phyloP scores from a whole-genome alignment of 2,113 vertebrate species.

The Monopterus albus region DNA sequence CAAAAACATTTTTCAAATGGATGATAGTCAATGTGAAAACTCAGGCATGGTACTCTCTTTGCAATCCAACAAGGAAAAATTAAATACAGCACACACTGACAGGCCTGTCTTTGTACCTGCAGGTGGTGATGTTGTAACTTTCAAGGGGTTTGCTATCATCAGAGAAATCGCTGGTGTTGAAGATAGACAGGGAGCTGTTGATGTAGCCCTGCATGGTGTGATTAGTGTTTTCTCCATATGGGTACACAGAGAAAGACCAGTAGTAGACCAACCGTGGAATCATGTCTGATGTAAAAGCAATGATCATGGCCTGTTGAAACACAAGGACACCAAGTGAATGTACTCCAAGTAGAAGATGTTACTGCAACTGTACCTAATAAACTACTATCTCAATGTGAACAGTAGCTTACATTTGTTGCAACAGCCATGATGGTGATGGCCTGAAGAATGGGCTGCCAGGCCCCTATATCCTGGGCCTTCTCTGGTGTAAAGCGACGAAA shows the following conservation, averaged over 20 bases:
- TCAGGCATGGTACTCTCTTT: too few relatives aligned
- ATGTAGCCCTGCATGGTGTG: constrained; percentile 93
- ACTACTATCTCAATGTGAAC: neutral
- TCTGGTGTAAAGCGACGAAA: constrained; percentile 90
- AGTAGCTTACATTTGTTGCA: constrained; percentile 89
- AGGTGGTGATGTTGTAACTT: constrained; percentile 74
- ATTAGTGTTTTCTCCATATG: constrained; percentile 79
- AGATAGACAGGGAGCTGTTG: constrained; percentile 90
- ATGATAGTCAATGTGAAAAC: too few relatives aligned
- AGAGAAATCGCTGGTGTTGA: constrained; percentile 84
- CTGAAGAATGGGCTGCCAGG: constrained; percentile 96
- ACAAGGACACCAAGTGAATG: neutral
- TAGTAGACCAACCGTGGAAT: constrained; percentile 95
- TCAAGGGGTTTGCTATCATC: constrained; percentile 72
- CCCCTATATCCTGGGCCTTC: constrained; percentile 92
- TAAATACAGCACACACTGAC: neutral
- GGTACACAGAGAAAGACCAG: constrained; percentile 92
- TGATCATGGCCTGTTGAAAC: constrained; percentile 90
- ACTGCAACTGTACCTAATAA: neutral
- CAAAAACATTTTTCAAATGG: too few relatives aligned
- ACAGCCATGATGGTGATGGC: constrained; percentile 92
- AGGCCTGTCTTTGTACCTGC: constrained; percentile 81
- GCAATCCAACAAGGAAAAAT: neutral
- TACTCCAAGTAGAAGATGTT: neutral
- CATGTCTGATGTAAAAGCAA: constrained; percentile 96